phyloP scores from a whole-genome alignment of 2,888 invertebrate species.

The Seira ritae region DNA sequence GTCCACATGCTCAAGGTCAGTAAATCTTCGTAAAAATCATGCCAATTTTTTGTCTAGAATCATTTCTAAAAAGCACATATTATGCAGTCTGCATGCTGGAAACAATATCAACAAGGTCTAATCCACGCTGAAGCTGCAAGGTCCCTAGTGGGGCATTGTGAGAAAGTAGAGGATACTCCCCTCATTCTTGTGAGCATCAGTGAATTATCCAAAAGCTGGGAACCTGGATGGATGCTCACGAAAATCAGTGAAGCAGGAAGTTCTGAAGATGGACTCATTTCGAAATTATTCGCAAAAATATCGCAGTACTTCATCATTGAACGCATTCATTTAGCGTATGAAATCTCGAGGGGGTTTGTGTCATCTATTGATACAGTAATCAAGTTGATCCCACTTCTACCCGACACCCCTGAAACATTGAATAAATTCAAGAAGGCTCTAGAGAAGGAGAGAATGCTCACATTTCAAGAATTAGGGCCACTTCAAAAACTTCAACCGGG shows the following conservation, averaged over 20 bases:
- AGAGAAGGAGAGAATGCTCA: constrained; percentile 76
- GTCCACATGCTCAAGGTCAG: constrained; percentile 80
- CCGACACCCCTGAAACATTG: constrained; percentile 75
- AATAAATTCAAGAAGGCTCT: constrained; percentile 73
- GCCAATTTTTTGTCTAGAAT: not conserved
- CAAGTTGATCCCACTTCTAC: constrained; percentile 78
- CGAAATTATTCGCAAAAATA: constrained; percentile 38
- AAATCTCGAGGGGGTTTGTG: constrained; percentile 81
- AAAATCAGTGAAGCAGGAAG: constrained; percentile 74
- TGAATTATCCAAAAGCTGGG: constrained; percentile 65
- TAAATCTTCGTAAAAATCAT: not conserved
- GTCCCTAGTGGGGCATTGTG: constrained; percentile 79
- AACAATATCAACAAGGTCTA: constrained; percentile 82
- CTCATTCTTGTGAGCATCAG: constrained; percentile 61
- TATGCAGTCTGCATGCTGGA: constrained; percentile 78
- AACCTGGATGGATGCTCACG: constrained; percentile 76
- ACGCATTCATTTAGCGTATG: constrained; percentile 80
- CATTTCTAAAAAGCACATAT: not conserved
- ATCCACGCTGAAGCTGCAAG: constrained; percentile 80
- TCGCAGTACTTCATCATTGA: constrained; percentile 72
- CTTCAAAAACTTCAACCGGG: constrained; percentile 80
- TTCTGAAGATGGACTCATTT: constrained; percentile 7
- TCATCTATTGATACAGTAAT: constrained; percentile 81
- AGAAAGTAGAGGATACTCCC: constrained; percentile 77
- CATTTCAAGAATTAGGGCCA: constrained; percentile 78